A percentile compares a stretch with the other conserved stretches of the same genome.
phyloP scores from a whole-genome alignment of 2,797 vertebrate species.

The Gallirallus australis region DNA sequence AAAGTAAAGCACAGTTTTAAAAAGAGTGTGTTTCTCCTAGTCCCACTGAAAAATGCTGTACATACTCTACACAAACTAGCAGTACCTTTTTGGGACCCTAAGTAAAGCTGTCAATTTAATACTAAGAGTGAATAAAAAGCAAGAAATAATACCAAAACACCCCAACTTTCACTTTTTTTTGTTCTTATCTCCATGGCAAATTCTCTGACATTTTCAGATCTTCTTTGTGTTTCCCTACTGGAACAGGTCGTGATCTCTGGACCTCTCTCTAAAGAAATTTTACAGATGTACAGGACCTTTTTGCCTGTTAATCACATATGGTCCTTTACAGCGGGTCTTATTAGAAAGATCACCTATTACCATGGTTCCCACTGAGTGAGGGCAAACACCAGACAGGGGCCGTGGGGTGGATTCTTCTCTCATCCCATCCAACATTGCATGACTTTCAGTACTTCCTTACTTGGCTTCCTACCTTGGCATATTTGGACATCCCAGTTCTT shows the following conservation, averaged over 20 bases:
- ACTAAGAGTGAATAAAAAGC: not conserved
- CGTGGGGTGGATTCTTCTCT: not conserved
- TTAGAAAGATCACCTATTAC: not conserved
- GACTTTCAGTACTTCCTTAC: not conserved
- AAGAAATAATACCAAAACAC: not conserved
- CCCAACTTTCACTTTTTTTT: not conserved
- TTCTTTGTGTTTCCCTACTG: not conserved
- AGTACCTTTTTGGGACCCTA: not conserved
- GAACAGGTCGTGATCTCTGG: not conserved
- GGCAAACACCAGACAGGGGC: not conserved
- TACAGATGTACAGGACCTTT: rapidly evolving
- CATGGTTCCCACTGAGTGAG: not conserved
- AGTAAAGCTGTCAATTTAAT: not conserved
- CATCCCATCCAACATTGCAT: not conserved
- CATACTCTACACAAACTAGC: not conserved
- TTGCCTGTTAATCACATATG: not conserved
- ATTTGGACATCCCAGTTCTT: not conserved
- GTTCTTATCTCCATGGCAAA: not conserved
- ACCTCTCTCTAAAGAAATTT: not conserved
- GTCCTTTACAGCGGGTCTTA: not conserved
- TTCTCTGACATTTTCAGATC: not conserved
- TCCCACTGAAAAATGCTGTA: not conserved
- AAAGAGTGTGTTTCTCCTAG: not conserved
- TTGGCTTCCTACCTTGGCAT: not conserved
- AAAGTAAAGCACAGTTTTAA: not conserved